These are phyloP conservation scores for Phoenicopterus ruber DNA, from an alignment of 2,113 vertebrate genomes.

Conservation along the genomic window DNA sequence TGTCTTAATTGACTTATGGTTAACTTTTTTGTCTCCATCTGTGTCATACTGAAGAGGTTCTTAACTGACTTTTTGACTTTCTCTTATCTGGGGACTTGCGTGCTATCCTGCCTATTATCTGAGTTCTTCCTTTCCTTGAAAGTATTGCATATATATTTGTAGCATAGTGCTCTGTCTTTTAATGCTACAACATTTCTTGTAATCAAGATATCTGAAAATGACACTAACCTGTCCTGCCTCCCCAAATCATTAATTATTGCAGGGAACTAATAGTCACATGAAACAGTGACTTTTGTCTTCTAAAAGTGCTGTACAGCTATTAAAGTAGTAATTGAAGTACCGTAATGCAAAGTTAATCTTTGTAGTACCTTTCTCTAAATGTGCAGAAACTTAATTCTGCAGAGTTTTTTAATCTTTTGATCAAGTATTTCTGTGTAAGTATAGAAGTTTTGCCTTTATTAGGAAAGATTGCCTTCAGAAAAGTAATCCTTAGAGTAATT, in stretches of 20 bases:
- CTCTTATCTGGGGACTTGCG: not conserved
- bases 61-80: not conserved
- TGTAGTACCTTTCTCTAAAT: not conserved
- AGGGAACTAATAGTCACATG: not conserved
- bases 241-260: not conserved
- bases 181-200: not conserved
- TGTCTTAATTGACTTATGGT: not conserved
- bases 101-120: not conserved
- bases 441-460: not conserved
- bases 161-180: not conserved
- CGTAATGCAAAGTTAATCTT: not conserved
- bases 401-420: not conserved
- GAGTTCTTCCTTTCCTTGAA: not conserved
- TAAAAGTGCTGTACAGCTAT: not conserved
- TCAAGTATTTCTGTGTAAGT: not conserved
- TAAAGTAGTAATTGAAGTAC: not conserved
- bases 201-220: not conserved
- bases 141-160: not conserved
- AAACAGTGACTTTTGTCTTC: not conserved
- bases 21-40: not conserved
- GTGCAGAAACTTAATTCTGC: not conserved
- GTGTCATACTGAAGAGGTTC: not conserved
- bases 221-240: rapidly evolving
- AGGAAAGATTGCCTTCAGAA: not conserved
- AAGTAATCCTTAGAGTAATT: not conserved